Evolutionary conservation across 2,797 vertebrate species (phyloP).

Genomic region (Anguilla pacifica): DNA sequence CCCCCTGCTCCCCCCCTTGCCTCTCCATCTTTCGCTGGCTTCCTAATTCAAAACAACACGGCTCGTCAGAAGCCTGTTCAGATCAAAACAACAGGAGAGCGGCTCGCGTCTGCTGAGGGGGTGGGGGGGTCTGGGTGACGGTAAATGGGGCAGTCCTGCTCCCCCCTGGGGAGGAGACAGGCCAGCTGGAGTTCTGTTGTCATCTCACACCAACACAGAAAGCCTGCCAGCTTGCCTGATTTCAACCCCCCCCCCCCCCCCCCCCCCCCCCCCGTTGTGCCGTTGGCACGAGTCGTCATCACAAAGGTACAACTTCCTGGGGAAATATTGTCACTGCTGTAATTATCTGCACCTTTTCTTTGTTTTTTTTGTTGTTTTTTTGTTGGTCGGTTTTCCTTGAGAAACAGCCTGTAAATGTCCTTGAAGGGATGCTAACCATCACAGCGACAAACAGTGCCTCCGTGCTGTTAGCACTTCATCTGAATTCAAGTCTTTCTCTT

Average conservation of each 20-base stretch:
- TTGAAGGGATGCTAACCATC: neutral
- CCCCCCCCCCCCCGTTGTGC: conserved; percentile 52
- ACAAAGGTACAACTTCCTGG: conserved; percentile 40
- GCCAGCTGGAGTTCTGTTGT: conserved; percentile 81
- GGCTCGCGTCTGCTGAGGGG: conserved; percentile 67
- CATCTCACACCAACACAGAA: conserved; percentile 78
- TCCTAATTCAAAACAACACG: conserved; percentile 74
- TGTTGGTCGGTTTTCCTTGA: neutral
- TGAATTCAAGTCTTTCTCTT: neutral
- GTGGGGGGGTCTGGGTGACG: conserved; percentile 14
- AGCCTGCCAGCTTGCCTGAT: conserved; percentile 63
- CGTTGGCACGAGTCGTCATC: conserved; percentile 65
- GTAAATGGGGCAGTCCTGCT: conserved; percentile 70
- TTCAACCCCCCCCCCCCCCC: too few relatives aligned
- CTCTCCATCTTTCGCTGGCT: conserved; percentile 61
- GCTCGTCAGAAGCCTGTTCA: conserved; percentile 75
- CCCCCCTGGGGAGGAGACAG: conserved; percentile 68
- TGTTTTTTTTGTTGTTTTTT: neutral
- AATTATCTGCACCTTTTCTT: conserved; percentile 1
- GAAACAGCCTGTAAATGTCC: neutral
- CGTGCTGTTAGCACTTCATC: neutral
- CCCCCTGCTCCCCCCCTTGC: conserved; percentile 47
- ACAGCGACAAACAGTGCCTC: neutral
- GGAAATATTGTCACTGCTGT: conserved; percentile 28
- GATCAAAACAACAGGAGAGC: conserved; percentile 77